Evolutionary conservation across 2,113 vertebrate species (phyloP).

Genomic region (Passer domesticus): DNA sequence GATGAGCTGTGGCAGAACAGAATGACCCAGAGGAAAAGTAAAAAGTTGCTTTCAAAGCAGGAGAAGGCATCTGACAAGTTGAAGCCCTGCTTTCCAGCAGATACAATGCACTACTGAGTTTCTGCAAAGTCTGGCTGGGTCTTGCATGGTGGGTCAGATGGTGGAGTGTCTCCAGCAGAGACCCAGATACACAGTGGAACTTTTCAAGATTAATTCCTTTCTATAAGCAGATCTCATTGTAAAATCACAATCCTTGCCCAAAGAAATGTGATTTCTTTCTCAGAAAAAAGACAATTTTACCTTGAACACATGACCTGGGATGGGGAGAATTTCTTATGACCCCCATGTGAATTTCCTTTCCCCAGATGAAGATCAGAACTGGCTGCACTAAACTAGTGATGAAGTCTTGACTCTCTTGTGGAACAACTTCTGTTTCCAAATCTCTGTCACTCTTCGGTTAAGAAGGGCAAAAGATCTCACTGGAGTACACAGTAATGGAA

Average conservation of each 20-base stretch:
- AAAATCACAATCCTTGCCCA: rapidly evolving
- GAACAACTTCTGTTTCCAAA: background rate
- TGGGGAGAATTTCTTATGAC: background rate
- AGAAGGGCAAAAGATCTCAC: background rate
- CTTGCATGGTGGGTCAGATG: background rate
- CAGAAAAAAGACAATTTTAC: background rate
- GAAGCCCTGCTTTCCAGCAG: background rate
- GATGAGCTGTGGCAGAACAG: background rate
- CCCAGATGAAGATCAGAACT: background rate
- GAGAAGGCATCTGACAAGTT: background rate
- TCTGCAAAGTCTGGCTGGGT: background rate
- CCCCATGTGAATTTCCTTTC: background rate
- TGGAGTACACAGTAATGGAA: background rate
- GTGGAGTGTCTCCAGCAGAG: background rate
- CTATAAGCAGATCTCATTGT: background rate
- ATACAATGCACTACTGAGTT: background rate
- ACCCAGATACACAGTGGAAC: background rate
- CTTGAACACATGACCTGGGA: background rate
- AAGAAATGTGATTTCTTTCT: background rate
- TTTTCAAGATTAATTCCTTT: background rate
- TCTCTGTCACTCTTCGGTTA: background rate
- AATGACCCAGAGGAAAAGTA: background rate
- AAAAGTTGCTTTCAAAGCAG: background rate
- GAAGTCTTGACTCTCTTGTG: background rate
- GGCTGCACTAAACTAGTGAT: background rate